Evolutionary conservation across 2,888 invertebrate genomes (phyloP).

Genomic region (Ormia ochracea): DNA sequence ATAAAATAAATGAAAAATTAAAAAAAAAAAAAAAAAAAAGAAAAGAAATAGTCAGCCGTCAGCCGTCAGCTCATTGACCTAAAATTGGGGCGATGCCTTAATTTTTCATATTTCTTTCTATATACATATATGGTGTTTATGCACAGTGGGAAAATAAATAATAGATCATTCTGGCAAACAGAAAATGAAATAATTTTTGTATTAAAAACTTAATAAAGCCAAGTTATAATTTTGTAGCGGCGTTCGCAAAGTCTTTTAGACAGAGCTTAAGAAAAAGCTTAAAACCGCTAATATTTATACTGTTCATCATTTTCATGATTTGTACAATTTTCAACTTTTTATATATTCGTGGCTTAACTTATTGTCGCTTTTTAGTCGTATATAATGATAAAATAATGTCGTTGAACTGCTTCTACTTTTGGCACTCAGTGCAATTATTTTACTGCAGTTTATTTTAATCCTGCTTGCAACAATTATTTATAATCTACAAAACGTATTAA

Average conservation of each 20-base stretch:
- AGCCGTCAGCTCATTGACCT: constrained; percentile 57
- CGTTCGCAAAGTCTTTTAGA: too few relatives aligned
- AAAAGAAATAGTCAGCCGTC: constrained; percentile 4
- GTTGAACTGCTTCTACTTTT: constrained; percentile 59
- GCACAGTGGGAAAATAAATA: background rate
- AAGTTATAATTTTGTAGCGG: background rate
- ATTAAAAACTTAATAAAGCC: background rate
- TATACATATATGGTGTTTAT: too few relatives aligned
- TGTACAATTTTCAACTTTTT: constrained; percentile 10
- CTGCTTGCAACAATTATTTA: constrained; percentile 44
- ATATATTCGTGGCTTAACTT: background rate
- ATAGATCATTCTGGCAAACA: background rate
- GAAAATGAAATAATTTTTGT: background rate
- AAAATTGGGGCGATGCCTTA: constrained; percentile 51
- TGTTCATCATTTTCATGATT: background rate
- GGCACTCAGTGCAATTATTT: constrained; percentile 48
- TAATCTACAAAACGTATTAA: constrained; percentile 47
- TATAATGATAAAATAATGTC: constrained; percentile 48
- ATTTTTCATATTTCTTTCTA: constrained; percentile 7
- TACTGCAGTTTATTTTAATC: constrained; percentile 28
- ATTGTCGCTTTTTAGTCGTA: constrained; percentile 3
- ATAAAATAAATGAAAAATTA: constrained; percentile 8
- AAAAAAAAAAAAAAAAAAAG: background rate
- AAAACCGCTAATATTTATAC: background rate
- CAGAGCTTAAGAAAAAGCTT: background rate